phyloP scores from a whole-genome alignment of 2,113 vertebrate genomes.

The Neodontobutis hainanensis region DNA sequence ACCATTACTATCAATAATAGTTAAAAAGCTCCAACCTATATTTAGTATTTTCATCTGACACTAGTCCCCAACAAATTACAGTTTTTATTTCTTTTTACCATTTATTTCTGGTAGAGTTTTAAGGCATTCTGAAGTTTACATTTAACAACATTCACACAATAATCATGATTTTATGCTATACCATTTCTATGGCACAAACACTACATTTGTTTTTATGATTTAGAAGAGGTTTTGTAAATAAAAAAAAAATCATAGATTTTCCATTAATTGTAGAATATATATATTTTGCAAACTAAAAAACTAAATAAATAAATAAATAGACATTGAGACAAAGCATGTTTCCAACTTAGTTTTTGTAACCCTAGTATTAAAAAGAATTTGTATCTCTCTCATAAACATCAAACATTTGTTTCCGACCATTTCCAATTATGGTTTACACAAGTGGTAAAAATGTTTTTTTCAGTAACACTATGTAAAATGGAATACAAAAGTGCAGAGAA shows the following conservation, averaged over 20 bases:
- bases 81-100: not conserved
- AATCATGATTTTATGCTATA: not conserved
- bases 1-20: no score
- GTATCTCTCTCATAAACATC: not conserved
- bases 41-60: not conserved
- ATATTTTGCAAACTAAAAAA: not conserved
- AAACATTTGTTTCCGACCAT: not conserved
- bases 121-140: slow-evolving; percentile 1
- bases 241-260: not conserved
- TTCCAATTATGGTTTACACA: not conserved
- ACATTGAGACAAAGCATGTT: not conserved
- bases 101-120: slow-evolving; percentile 3
- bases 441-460: not conserved
- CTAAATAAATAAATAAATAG: not conserved
- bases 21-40: no score
- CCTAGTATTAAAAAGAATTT: not conserved
- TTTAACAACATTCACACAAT: slow-evolving; percentile 7
- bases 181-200: not conserved
- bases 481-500: not conserved
- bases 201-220: not conserved
- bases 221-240: not conserved
- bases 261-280: not conserved
- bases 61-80: slow-evolving; percentile 1
- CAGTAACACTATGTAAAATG: not conserved
- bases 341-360: no score